Conservation (phyloP, 2,113 vertebrate genomes). For the Ailuropoda melanoleuca region DNA sequence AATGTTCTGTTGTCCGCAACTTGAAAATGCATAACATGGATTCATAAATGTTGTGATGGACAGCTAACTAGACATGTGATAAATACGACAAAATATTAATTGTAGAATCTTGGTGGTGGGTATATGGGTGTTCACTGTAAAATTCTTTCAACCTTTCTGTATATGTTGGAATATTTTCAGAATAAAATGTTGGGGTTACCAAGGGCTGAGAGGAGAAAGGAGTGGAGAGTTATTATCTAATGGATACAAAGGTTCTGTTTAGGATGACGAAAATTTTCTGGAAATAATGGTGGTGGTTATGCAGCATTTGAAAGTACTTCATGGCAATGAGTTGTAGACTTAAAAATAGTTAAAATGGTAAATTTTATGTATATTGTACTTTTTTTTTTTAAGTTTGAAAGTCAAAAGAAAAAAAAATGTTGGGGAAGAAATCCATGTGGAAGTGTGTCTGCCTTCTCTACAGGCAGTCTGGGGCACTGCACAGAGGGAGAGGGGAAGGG, state of each 20-base stretch:
- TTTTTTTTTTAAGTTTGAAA: background rate
- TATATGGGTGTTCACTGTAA: background rate
- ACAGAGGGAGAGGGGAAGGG: background rate
- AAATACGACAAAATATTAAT: slow-evolving; percentile 30
- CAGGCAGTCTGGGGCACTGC: background rate
- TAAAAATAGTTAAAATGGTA: background rate
- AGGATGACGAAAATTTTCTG: background rate
- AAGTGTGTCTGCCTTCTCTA: background rate
- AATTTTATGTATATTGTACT: background rate
- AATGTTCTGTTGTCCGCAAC: background rate
- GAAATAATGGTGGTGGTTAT: background rate
- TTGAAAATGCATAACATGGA: background rate
- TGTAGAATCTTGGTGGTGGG: background rate
- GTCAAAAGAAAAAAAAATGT: background rate
- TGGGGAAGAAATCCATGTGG: background rate
- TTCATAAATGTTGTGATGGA: background rate
- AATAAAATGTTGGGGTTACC: background rate
- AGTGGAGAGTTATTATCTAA: background rate
- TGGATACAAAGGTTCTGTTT: background rate
- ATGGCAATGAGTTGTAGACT: background rate
- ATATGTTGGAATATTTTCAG: background rate
- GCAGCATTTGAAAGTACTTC: background rate
- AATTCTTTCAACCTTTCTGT: slow-evolving; percentile 16
- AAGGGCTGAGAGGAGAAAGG: background rate
- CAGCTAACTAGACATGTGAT: background rate